These are phyloP conservation scores for Champsocephalus gunnari DNA, from an alignment of 2,797 vertebrate genomes.

Conservation along the genomic window DNA sequence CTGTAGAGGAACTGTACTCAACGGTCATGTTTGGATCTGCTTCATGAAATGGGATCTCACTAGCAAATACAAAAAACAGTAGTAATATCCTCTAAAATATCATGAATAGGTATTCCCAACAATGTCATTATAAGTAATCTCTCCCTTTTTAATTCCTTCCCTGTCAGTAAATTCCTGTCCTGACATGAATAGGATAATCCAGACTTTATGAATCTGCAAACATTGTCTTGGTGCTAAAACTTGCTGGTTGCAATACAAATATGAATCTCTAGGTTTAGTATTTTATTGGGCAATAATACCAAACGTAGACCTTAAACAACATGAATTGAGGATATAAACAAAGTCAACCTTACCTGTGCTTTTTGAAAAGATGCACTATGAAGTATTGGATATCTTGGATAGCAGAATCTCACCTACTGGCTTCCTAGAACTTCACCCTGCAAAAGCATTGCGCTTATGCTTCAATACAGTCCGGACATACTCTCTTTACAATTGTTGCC, in stretches of 20 bases:
- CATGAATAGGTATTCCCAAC: neutral
- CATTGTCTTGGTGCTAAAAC: neutral
- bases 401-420: neutral
- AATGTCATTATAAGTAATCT: neutral
- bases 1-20: conserved; percentile 35
- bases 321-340: neutral
- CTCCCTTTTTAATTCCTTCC: neutral
- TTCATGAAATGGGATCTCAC: neutral
- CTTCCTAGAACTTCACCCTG: neutral
- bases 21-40: conserved; percentile 58
- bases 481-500: neutral
- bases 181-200: neutral
- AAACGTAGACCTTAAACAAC: neutral
- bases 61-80: neutral
- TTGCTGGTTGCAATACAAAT: neutral
- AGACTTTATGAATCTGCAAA: neutral
- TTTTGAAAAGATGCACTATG: conserved; percentile 1
- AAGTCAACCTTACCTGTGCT: conserved; percentile 46
- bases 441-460: neutral
- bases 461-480: neutral
- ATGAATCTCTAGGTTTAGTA: neutral
- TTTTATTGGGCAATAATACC: neutral
- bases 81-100: neutral
- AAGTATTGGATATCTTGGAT: neutral
- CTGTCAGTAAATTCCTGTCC: neutral